Conservation (phyloP, 2,888 invertebrate genomes). For the Athetis lepigone region DNA sequence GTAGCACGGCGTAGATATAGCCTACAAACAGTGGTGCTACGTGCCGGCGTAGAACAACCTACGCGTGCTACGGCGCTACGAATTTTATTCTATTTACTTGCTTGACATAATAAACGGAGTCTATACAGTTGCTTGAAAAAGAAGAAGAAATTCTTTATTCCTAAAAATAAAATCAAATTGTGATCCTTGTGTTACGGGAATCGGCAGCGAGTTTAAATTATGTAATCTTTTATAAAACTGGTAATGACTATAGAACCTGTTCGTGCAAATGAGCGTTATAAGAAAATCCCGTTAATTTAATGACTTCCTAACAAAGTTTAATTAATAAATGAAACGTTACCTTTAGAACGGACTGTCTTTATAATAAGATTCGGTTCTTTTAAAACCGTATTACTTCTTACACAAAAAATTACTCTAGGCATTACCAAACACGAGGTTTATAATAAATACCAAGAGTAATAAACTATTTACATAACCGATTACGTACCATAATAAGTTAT, state of each 20-base stretch:
- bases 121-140: constrained; percentile 13
- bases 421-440: background rate
- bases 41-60: constrained; percentile 52
- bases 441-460: background rate
- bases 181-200: background rate
- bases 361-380: background rate
- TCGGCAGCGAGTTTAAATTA: background rate
- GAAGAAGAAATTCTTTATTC: constrained; percentile 17
- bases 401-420: background rate
- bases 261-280: background rate
- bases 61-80: constrained; percentile 53
- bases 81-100: constrained; percentile 49
- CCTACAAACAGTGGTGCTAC: constrained; percentile 53
- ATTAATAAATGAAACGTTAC: constrained; percentile 17
- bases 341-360: constrained; percentile 6
- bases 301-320: constrained; percentile 21
- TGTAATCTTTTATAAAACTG: background rate
- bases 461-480: constrained; percentile 11
- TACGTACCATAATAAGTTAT: background rate
- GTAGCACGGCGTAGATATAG: constrained; percentile 49
- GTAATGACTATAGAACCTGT: constrained; percentile 8
- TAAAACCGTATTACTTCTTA: background rate
- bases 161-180: background rate
- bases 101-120: constrained; percentile 34
- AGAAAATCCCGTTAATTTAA: constrained; percentile 10